Base-by-base conservation (phyloP, 2,113 vertebrate genomes). In the Chitala chitala region DNA sequence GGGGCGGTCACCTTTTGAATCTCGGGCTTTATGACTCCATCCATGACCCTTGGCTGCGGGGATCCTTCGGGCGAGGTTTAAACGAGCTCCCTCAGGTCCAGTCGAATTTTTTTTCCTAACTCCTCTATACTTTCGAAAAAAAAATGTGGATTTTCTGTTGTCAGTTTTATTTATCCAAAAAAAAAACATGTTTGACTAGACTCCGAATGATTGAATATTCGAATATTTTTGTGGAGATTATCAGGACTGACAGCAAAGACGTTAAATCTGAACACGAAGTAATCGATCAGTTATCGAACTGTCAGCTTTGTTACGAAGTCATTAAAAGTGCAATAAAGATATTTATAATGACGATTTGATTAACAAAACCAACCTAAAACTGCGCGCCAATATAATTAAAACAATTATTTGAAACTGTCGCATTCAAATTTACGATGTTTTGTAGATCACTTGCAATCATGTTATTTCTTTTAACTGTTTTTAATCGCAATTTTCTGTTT, bases 61-160 rank as follows among this genome's bases (percentile, higher is more conserved):
- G 87, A 86, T 87, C 89, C 91, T 88, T 81, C 84, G 87, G 91
- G 91, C 90, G 68, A 91, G 87, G 88, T 92, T 92, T 92, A 91
- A 92, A 92, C 87, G 89, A 92, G 91, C 88, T 92, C 89, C 89
- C 91, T 78, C 82, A 89, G 89, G 89, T 89, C 86, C 75, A 75
- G 77, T 12, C 76, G 59, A 64, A 70, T 76, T 78, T 76, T 76
- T 85, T 80, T 78, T 42, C 81, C 79, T 75, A 79, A 77, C 48
- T 51, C 56, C 65, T 42, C 73, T 53, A 64, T 70, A 79, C 5
- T 79, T 79, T 80, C 61, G 66, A n/a, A 78, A 84, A 80, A 75
- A 31, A 76, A 78, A 82, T 78, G 78, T 74, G 77, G 74, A 63
- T 76, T 75, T 78, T 42, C 75, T 83, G 74, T 53, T 76, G 73